Conservation (phyloP, 2,113 vertebrate genomes). For the Pangasianodon gigas region DNA sequence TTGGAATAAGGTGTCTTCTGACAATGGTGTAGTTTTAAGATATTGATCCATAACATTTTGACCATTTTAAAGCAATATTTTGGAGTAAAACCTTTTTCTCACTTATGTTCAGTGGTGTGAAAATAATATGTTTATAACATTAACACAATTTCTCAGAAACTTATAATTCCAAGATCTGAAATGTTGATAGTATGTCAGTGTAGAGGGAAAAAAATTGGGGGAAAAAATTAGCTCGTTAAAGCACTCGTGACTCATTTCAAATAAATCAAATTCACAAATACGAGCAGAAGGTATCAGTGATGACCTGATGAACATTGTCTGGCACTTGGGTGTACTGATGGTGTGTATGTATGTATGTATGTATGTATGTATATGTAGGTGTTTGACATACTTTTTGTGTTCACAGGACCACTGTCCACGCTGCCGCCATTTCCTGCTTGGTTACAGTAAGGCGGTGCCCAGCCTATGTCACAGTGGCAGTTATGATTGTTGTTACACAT, state of each 20-base stretch:
- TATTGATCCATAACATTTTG: not conserved
- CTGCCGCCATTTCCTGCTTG: conserved; percentile 85
- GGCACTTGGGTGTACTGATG: not conserved
- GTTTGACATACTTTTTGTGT: conserved; percentile 62
- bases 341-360: not conserved
- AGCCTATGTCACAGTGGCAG: conserved; percentile 87
- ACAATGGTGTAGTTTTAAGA: not conserved
- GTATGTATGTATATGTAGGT: not conserved
- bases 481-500: conserved; percentile 96
- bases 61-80: no score
- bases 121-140: no score
- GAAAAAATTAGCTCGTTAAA: no score
- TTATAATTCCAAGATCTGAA: not conserved
- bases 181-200: not conserved
- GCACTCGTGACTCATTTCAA: no score
- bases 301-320: not conserved
- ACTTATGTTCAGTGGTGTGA: no score
- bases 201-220: not conserved
- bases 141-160: not conserved
- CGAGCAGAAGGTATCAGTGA: not conserved
- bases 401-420: conserved; percentile 87
- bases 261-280: not conserved
- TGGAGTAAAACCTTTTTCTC: no score
- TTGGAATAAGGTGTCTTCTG: not conserved
- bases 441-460: conserved; percentile 87